phyloP scores from a whole-genome alignment of 2,888 invertebrate species.

The Heliconius charithonia region DNA sequence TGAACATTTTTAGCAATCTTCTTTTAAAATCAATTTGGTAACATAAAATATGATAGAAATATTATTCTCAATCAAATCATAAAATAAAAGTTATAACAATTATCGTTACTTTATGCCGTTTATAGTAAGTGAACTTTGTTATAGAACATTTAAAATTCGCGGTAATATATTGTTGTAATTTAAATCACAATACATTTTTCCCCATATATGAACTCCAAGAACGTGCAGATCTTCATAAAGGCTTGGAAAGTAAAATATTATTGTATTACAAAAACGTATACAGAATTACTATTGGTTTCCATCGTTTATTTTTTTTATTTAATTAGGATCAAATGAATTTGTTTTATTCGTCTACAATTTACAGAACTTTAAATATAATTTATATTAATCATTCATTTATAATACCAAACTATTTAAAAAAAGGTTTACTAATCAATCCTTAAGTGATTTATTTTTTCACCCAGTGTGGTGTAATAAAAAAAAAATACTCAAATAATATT shows the following conservation, averaged over 20 bases:
- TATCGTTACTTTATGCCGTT: not conserved
- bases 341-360: not conserved
- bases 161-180: too few species aligned
- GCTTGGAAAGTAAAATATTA: too few species aligned
- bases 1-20: not conserved
- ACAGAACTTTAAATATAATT: not conserved
- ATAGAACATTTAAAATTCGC: too few species aligned
- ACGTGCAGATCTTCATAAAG: too few species aligned
- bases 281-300: too few species aligned
- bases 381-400: not conserved
- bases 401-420: not conserved
- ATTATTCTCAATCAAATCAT: not conserved
- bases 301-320: too few species aligned
- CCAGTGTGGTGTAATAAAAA: constrained; percentile 34
- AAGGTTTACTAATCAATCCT: not conserved
- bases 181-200: too few species aligned
- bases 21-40: not conserved
- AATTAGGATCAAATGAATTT: not conserved
- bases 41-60: not conserved
- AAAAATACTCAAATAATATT: constrained; percentile 16
- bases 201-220: too few species aligned
- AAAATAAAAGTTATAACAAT: not conserved
- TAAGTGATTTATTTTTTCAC: not conserved
- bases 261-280: too few species aligned
- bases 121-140: too few species aligned